Evolutionary conservation across 2,113 vertebrate genomes (phyloP), one percentile per base, ranked within the genome.

Genomic region (Dascyllus trimaculatus): DNA sequence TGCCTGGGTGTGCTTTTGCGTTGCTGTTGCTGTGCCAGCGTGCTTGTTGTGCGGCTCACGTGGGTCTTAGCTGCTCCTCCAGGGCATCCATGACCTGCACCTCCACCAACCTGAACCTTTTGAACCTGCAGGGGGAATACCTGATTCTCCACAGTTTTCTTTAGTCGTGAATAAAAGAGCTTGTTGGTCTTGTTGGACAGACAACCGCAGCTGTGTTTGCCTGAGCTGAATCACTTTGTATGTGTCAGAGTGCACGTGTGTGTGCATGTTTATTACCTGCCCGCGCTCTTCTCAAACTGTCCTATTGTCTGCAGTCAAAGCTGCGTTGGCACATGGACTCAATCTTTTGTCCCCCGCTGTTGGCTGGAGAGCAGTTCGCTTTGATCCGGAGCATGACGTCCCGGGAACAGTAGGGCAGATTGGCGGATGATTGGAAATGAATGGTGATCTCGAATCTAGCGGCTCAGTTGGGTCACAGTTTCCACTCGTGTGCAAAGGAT

Each of bases 141-240:
- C 10, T 45, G 38, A 11, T 32, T 48, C 32, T 56, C 11, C n/a
- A 5, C 19, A 6, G 17, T n/a, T 49, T 19, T 51, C 17, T 51
- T n/a, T 51, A 2, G 18, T n/a, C 3, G 5, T 5, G 19, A 51
- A 15, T n/a, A 51, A n/a, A n/a, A n/a, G 48, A n/a, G 17, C 32
- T 45, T 48, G 51, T 38, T 68, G 63, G 51, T 70, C 1, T 0
- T 26, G 3, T 54, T 15, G 0, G 78, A 80, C 71, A 46, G 51
- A 45, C 61, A 17, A 72, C 65, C 49, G 7, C 81, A 76, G 74
- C 84, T 72, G 59, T 71, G 86, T 83, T 82, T 70, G 24, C 53
- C 58, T 46, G 48, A 11, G 11, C 18, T 65, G 62, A 68, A 32
- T 46, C 11, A 2, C 2, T 35, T n/a, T 68, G 35, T 56, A 6